phyloP scores from a whole-genome alignment of 2,797 vertebrate species.

The Tolypeutes matacus region DNA sequence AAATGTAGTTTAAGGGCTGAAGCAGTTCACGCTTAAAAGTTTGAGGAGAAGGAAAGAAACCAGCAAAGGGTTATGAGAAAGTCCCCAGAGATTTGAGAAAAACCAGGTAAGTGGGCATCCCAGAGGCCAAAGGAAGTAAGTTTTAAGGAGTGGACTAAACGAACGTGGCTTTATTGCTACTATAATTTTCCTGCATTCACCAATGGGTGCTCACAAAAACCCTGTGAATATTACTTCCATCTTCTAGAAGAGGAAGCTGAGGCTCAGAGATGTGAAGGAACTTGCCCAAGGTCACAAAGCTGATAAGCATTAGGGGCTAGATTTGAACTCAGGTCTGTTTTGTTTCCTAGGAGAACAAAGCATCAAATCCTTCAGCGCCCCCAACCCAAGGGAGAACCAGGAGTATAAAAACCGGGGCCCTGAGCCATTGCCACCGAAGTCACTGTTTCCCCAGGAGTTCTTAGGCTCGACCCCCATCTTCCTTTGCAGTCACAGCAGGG shows the following conservation, averaged over 20 bases:
- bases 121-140: not conserved
- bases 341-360: not conserved
- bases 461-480: not conserved
- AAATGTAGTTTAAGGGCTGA: not conserved
- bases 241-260: not conserved
- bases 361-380: not conserved
- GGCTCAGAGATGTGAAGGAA: not conserved
- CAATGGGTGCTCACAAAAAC: not conserved
- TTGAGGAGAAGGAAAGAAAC: not conserved
- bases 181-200: not conserved
- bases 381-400: not conserved
- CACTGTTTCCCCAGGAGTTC: not conserved
- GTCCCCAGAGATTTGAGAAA: not conserved
- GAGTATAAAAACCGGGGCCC: not conserved
- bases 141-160: not conserved
- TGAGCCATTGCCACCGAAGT: not conserved
- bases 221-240: not conserved
- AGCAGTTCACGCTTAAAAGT: not conserved
- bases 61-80: not conserved
- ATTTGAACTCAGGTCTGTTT: not conserved
- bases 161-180: not conserved
- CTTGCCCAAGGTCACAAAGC: not conserved
- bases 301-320: not conserved
- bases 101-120: not conserved
- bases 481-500: too few relatives aligned